Conservation (phyloP, 1,140 invertebrate genomes). For the Metaphire vulgaris region DNA sequence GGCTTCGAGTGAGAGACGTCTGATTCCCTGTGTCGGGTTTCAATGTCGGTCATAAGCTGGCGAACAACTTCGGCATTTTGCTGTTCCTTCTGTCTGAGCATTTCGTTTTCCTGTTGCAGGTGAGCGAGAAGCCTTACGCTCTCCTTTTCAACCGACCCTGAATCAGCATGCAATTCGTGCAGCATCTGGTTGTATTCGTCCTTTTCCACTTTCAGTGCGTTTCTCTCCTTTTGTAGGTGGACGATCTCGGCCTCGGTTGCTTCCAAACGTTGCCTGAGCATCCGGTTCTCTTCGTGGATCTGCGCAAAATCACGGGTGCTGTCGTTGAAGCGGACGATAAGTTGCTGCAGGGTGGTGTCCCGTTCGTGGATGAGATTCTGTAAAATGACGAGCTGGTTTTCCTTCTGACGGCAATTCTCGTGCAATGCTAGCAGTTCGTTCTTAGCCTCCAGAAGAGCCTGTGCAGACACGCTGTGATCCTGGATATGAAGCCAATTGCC, state of each 20-base stretch:
- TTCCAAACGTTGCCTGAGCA: background rate
- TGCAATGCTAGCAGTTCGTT: conserved; percentile 30
- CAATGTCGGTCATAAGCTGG: conserved; percentile 17
- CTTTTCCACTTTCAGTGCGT: background rate
- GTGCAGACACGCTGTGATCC: conserved; percentile 20
- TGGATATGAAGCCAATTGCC: conserved; percentile 28
- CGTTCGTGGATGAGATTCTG: conserved; percentile 20
- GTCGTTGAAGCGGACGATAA: conserved; percentile 12
- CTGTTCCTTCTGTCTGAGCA: conserved; percentile 15
- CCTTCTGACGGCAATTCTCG: conserved; percentile 23
- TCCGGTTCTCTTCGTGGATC: conserved; percentile 6
- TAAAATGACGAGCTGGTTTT: conserved; percentile 14
- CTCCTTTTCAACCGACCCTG: background rate
- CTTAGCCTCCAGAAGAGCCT: conserved; percentile 32
- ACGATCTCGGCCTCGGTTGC: background rate
- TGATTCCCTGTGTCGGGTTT: conserved; percentile 4
- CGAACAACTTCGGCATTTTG: conserved; percentile 16
- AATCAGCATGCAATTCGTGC: background rate
- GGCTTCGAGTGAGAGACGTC: background rate
- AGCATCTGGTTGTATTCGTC: conserved; percentile 10
- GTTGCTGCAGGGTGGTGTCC: conserved; percentile 15
- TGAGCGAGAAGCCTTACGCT: background rate
- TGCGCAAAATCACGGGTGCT: background rate
- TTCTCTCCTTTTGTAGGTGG: background rate
- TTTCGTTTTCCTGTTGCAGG: conserved; percentile 7